Base-by-base conservation (phyloP, 1,140 invertebrate genomes). In the Scaptomyza hsui region DNA sequence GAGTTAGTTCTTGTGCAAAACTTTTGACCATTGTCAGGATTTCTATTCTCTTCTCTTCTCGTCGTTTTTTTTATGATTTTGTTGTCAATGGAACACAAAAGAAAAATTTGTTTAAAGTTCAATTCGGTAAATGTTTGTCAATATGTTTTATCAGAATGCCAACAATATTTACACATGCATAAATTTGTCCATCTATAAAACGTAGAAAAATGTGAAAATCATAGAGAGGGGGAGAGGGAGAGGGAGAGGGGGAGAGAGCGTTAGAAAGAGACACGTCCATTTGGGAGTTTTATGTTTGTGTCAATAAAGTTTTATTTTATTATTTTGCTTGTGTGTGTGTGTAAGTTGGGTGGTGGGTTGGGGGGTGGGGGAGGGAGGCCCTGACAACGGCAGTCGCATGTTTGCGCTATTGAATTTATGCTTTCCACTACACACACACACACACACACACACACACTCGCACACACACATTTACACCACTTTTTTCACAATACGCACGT, bases 251-350 rank as follows among this genome's bases (percentile, higher is more conserved):
- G 60, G 26, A 16, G 44, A 39, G 53, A 32, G n/a, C n/a, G n/a
- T n/a, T n/a, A n/a, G 49, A 24, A 45, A 12, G 32, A 47, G 44
- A 73, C 41, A 67, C 65, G 73, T 80, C 81, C 81, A 74, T 69
- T 86, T 60, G 68, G 73, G 77, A 77, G 73, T 86, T 85, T 80
- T 85, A 68, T 85, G 81, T 85, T 85, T 85, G 73, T 80, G 81
- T 77, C 81, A 86, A 85, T 85, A 86, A 85, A 85, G 73, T 85
- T 85, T 86, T 80, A 85, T 85, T 85, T 85, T 85, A 86, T 85
- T 85, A 85, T 85, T 85, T 79, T 3, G 53, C 56, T 47, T 32
- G 35, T 49, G 64, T 39, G 15, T 13, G 24, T 26, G 24, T 26
- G 24, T 26, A 26, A 29, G 7, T 1, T 7, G 26, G 26, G 26